phyloP scores from a whole-genome alignment of 2,888 invertebrate species.

The Platypus cylindrus region DNA sequence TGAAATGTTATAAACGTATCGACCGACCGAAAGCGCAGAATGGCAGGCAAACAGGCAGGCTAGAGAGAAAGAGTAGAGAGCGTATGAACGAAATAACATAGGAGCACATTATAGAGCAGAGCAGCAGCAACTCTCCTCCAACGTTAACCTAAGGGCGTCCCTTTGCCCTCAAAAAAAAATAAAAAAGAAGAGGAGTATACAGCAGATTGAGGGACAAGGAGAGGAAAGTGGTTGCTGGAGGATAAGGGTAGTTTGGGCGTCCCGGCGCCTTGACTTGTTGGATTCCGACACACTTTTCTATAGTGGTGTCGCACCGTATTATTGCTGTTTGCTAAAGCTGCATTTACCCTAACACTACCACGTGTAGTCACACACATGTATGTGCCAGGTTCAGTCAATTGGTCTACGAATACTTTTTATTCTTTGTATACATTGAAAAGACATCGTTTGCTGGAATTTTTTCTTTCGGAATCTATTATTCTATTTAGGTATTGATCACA shows the following conservation, averaged over 20 bases:
- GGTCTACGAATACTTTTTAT: no score
- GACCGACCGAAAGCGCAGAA: constrained; percentile 6
- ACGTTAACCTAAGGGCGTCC: constrained; percentile 16
- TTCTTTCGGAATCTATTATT: no score
- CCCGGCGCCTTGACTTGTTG: constrained; percentile 35
- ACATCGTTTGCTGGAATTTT: no score
- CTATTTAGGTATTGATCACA: no score
- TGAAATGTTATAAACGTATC: constrained; percentile 9
- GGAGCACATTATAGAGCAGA: background rate
- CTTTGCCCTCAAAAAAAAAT: constrained; percentile 21
- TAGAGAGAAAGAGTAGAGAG: no score
- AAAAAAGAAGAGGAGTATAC: no score
- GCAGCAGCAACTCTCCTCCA: constrained; percentile 1
- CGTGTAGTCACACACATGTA: no score
- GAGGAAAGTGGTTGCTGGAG: constrained; percentile 33
- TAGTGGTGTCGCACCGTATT: constrained; percentile 31
- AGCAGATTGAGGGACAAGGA: constrained; percentile 27
- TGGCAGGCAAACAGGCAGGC: background rate
- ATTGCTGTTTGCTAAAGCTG: constrained; percentile 31
- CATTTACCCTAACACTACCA: constrained; percentile 25
- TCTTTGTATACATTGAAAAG: no score
- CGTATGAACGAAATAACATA: no score
- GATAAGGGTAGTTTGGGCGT: constrained; percentile 33
- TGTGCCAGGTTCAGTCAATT: constrained; percentile 7
- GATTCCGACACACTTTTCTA: constrained; percentile 34